Evolutionary conservation across 1,140 invertebrate genomes (phyloP), one percentile per base, ranked within the genome.

Genomic region (Harlomillsia oculata): DNA sequence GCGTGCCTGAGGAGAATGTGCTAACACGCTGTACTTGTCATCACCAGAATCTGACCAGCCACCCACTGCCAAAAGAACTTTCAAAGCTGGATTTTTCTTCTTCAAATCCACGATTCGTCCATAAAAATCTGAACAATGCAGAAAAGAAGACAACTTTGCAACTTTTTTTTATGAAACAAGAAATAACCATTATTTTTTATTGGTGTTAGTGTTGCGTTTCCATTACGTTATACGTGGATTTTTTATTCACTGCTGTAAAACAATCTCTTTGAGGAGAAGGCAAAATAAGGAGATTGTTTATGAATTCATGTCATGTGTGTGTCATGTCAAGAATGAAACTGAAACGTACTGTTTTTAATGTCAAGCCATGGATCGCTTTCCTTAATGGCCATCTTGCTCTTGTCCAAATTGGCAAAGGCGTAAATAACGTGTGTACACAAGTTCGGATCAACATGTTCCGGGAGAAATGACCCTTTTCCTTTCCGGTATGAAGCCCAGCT

Each of bases 381-480:
- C 26, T 84, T 83, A 4, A 89, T 78, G 1, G 79, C 69, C 2
- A 90, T 71, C 5, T 78, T 82, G 29, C 87, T 80, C 0, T 85
- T 81, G 68, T 90, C 85, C 16, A 92, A 70, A 11, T 82, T 82
- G n/a, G 87, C 87, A 69, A 91, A 95, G 0, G 90, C 87, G 64
- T 94, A 95, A 13, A 95, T 77, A 3, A 95, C 74, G 63, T 92
- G 87, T 0, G 88, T 90, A 67, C 91, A 95, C 0, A 94, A 76
- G 36, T 74, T 72, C 0, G 81, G 75, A 66, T 92, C 85, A 1
- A 94, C 71, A 60, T 88, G 78, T 72, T 92, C 89, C 0, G 89
- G 89, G 0, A 85, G 82, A 69, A 88, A 92, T 70, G 86, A 83
- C 8, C 83, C 88, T 53, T 84, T 82, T 0, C 77, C 82, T 63